Conservation (phyloP, 2,888 invertebrate genomes). For the Pollenia labialis region DNA sequence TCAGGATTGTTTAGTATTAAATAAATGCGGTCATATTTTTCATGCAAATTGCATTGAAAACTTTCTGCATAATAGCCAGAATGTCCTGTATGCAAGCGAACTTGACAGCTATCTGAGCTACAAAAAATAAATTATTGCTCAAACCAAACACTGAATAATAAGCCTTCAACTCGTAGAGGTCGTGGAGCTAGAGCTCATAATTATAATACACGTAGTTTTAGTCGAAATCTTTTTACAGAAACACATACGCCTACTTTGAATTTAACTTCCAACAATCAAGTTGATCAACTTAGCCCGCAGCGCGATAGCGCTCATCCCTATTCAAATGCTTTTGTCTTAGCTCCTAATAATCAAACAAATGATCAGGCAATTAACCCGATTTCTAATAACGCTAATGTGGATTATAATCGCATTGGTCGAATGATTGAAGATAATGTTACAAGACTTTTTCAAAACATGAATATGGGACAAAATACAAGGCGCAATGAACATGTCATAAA, state of each 20-base stretch:
- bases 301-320: background rate
- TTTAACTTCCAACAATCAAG: too few relatives aligned
- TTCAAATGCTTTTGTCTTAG: background rate
- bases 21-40: too few relatives aligned
- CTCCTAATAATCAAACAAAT: background rate
- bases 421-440: slow-evolving; percentile 22
- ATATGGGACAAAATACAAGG: background rate
- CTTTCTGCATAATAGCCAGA: too few relatives aligned
- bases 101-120: too few relatives aligned
- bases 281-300: background rate
- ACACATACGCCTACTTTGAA: background rate
- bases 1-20: too few relatives aligned
- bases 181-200: too few relatives aligned
- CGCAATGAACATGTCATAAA: background rate
- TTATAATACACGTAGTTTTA: background rate
- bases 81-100: too few relatives aligned
- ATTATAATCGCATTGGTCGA: slow-evolving; percentile 11
- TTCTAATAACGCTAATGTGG: background rate
- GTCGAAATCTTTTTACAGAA: background rate
- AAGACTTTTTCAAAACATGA: background rate
- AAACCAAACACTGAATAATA: too few relatives aligned
- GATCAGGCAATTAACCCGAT: background rate
- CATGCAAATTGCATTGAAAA: too few relatives aligned
- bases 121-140: too few relatives aligned
- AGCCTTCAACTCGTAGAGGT: too few relatives aligned